Evolutionary conservation across 2,797 vertebrate genomes (phyloP).

Genomic region (Manis crassicaudata): DNA sequence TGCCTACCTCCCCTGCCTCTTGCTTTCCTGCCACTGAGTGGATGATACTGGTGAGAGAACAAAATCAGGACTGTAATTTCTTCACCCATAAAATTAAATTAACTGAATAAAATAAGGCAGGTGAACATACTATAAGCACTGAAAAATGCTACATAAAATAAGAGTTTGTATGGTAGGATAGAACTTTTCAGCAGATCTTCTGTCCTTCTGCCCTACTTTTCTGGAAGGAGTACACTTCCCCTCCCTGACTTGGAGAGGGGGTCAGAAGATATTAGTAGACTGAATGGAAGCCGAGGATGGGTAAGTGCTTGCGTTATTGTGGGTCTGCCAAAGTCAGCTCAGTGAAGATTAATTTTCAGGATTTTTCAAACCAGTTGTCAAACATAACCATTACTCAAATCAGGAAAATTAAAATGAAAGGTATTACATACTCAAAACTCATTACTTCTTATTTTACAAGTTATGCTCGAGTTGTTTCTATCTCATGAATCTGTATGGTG

Average conservation of each 20-base stretch:
- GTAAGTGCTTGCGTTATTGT: background rate
- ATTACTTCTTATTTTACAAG: background rate
- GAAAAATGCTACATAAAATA: background rate
- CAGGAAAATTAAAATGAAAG: background rate
- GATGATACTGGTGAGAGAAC: background rate
- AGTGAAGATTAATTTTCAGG: background rate
- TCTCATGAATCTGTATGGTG: background rate
- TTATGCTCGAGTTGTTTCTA: background rate
- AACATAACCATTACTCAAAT: background rate
- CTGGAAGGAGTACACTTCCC: background rate
- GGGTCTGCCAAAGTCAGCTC: accelerated
- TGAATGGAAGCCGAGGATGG: background rate
- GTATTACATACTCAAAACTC: background rate
- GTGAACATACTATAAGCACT: background rate
- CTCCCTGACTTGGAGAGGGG: background rate
- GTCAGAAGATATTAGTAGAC: background rate
- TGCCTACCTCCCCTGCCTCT: background rate
- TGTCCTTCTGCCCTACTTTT: background rate
- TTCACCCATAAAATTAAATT: background rate
- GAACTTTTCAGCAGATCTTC: background rate
- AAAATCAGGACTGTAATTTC: background rate
- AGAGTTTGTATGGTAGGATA: background rate
- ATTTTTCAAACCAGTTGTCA: background rate
- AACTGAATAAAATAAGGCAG: background rate
- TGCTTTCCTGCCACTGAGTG: background rate